A percentile compares a stretch with the other conserved stretches of the same genome.
phyloP scores from a whole-genome alignment of 2,888 invertebrate species.

The Diplazon laetatorius region DNA sequence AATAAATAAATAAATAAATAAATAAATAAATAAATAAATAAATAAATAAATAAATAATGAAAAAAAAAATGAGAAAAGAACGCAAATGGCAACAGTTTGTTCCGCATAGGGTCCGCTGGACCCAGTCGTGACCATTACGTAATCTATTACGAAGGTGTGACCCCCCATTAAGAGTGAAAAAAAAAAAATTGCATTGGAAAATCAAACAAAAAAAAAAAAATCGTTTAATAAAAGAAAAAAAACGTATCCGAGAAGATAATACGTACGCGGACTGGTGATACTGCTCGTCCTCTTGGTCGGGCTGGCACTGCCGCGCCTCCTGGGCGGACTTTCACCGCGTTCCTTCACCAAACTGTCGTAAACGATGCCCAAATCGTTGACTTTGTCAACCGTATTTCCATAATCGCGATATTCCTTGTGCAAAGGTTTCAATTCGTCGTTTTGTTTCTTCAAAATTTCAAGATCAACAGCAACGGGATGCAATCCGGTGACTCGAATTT shows the following conservation, averaged over 20 bases:
- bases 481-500: conserved; percentile 89
- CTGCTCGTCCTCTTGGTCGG: conserved; percentile 90
- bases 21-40: no score
- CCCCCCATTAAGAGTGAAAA: conserved; percentile 6
- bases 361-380: conserved; percentile 94
- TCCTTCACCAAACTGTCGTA: conserved; percentile 92
- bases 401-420: conserved; percentile 95
- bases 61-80: no score
- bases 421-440: conserved; percentile 92
- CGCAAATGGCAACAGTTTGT: no score
- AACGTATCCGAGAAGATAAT: conserved; percentile 29
- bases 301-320: conserved; percentile 89
- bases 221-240: no score
- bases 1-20: no score
- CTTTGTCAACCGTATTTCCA: conserved; percentile 92
- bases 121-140: no score
- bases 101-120: no score
- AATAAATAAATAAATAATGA: no score
- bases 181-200: conserved; percentile 6
- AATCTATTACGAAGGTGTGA: no score
- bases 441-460: conserved; percentile 92
- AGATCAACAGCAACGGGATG: conserved; percentile 94
- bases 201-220: conserved; percentile 1
- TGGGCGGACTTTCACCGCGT: conserved; percentile 91
- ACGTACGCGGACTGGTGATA: conserved; percentile 86